These are phyloP conservation scores for Torymus auratus DNA, from an alignment of 2,888 invertebrate species.

Conservation along the genomic window DNA sequence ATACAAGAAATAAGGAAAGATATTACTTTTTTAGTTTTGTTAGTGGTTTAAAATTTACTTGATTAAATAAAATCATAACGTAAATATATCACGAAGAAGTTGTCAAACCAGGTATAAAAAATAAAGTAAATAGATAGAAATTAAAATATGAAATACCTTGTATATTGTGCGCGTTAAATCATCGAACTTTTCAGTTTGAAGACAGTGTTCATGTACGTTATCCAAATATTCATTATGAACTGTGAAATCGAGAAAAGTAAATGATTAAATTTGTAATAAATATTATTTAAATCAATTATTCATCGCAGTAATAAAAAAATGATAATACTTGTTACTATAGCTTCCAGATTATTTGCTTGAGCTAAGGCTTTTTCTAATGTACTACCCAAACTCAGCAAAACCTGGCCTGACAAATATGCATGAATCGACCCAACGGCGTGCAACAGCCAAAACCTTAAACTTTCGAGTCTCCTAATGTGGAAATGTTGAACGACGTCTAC, in stretches of 20 bases:
- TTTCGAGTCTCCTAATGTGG: constrained; percentile 76
- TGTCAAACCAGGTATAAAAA: no score
- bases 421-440: constrained; percentile 79
- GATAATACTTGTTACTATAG: constrained; percentile 65
- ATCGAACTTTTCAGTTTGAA: constrained; percentile 70
- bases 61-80: no score
- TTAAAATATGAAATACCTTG: constrained; percentile 65
- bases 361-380: constrained; percentile 69
- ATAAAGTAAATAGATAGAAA: no score
- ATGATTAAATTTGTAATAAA: no score
- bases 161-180: constrained; percentile 71
- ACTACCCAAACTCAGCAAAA: constrained; percentile 75
- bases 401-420: constrained; percentile 78
- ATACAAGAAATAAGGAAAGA: no score
- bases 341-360: constrained; percentile 71
- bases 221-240: constrained; percentile 73
- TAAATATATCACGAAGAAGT: no score
- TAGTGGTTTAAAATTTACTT: no score
- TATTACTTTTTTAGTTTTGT: no score
- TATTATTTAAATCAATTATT: no score
- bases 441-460: constrained; percentile 79
- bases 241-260: constrained; percentile 56
- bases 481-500: constrained; percentile 68
- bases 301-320: neutral
- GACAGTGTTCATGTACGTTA: constrained; percentile 73